Base-by-base conservation (phyloP, 1,140 invertebrate genomes). In the Zophobas atratus region DNA sequence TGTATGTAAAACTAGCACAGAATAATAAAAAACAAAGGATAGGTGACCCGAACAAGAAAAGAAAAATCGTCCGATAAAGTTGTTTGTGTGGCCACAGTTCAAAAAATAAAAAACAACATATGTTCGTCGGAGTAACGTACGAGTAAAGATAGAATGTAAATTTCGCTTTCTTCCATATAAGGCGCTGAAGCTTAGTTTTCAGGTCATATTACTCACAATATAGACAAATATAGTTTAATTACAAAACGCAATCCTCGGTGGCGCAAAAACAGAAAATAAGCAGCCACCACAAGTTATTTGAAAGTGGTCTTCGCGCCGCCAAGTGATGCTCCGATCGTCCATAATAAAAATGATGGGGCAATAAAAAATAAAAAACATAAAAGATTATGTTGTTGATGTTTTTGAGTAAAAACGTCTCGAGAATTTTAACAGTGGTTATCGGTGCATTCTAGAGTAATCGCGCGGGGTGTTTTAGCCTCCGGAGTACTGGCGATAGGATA, bases 181-280 rank as follows among this genome's bases (percentile, higher is more conserved):
- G 71, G 71, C 32, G 32, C 35, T 73, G 49, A 73, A 73, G 71
- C 71, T 73, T 73, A 73, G 49, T 73, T 73, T 73, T 73, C 71
- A 73, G 71, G 71, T 73, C 71, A 73, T 51, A 73, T 73, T 73
- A 73, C 71, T 73, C 71, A 73, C 71, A 73, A 53, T 73, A 38
- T 73, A 55, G 71, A 49, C 71, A 73, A 73, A 73, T 73, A 73
- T 73, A 73, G 71, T 73, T 73, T 73, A 73, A 73, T 73, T 73
- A 56, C 55, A 56, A 70, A 39, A 56, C 71, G 71, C 51, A 56
- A 73, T 51, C 56, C n/a, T 70, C 41, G 49, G 32, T 67, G 39
- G 8, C 43, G n/a, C 43, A 38, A 39, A 43, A 67, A 67, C 41
- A 32, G 38, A 43, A 67, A 67, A 67, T 67, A 41, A 38, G 20